These are phyloP conservation scores for Blastomussa wellsi DNA, from an alignment of 92 coral and sea anemone genomes.

Conservation along the genomic window DNA sequence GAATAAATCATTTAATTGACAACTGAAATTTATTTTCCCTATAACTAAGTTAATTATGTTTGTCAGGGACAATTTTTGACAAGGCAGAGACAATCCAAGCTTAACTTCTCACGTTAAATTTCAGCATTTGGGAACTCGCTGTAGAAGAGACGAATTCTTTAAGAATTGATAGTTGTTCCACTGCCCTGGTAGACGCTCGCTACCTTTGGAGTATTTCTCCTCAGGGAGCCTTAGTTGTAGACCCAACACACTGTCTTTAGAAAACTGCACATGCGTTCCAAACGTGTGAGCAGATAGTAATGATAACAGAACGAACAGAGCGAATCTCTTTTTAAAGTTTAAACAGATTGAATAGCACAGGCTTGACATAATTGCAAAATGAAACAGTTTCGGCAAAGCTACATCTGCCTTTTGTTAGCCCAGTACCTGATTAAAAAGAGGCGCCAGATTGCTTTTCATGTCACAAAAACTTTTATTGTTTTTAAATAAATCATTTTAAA, in stretches of 20 bases:
- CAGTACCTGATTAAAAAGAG: neutral
- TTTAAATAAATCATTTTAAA: conserved; percentile 12
- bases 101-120: neutral
- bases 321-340: neutral
- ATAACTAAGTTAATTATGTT: conserved; percentile 1
- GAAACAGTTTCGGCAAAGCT: conserved; percentile 2
- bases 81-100: neutral
- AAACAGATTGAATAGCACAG: neutral
- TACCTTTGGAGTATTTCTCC: neutral
- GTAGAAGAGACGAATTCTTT: neutral
- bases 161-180: neutral
- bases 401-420: neutral
- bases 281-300: neutral
- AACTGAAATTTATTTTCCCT: neutral
- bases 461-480: neutral
- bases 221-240: neutral
- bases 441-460: conserved; percentile 5
- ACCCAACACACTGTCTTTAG: neutral
- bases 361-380: neutral
- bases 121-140: neutral
- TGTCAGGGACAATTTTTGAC: neutral
- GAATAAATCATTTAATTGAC: neutral
- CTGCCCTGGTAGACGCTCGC: neutral
- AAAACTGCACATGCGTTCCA: neutral
- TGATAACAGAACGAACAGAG: neutral